Percentiles rank a stretch among this genome's conserved stretches.
Evolutionary conservation across 2,888 invertebrate species (phyloP).

Genomic region (Andrena haemorrhoa): DNA sequence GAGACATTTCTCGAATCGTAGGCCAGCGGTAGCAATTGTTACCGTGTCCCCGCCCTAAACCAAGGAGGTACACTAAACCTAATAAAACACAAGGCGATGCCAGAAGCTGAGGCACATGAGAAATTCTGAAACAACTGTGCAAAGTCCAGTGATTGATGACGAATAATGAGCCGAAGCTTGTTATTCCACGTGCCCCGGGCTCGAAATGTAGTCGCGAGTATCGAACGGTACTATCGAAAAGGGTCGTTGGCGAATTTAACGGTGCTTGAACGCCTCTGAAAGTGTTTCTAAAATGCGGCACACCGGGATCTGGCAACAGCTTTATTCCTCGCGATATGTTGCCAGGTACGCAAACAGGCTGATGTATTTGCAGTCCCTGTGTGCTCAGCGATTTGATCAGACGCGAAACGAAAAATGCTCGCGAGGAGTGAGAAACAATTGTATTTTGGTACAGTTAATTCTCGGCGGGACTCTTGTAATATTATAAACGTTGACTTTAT

Average conservation of each 20-base stretch:
- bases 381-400: constrained; percentile 8
- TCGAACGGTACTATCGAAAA: constrained; percentile 31
- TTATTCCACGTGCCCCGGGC: not conserved
- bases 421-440: not conserved
- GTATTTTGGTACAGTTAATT: not conserved
- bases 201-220: not conserved
- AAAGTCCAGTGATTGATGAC: not conserved
- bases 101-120: not conserved
- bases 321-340: constrained; percentile 20
- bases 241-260: constrained; percentile 22
- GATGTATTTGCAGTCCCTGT: constrained; percentile 18
- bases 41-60: no score
- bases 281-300: constrained; percentile 23
- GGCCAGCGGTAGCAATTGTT: no score
- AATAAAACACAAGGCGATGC: no score
- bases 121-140: not conserved
- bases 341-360: constrained; percentile 15
- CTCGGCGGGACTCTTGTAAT: no score
- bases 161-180: not conserved
- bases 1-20: no score
- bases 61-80: no score
- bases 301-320: not conserved
- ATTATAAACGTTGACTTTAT: no score
- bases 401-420: not conserved
- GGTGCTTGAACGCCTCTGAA: constrained; percentile 26